These are phyloP conservation scores for Palythoa grandiflora DNA, from an alignment of 92 coral and sea anemone genomes.

Conservation along the genomic window DNA sequence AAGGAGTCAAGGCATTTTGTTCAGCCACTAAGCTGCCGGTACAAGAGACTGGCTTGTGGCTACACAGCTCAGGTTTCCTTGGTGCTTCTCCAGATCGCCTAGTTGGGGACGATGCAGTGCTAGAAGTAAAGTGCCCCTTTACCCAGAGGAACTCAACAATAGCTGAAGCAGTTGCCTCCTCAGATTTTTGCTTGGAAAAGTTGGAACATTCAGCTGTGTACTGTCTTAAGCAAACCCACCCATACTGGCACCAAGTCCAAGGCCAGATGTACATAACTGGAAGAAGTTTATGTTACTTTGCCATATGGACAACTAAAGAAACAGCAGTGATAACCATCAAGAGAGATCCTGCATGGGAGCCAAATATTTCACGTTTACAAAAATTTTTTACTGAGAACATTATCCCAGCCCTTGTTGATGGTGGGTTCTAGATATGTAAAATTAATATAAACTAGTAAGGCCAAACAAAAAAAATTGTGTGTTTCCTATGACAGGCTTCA, in stretches of 20 bases:
- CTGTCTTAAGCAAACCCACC: conserved; percentile 46
- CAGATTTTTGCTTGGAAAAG: conserved; percentile 9
- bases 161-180: conserved; percentile 55
- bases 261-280: conserved; percentile 59
- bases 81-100: conserved; percentile 71
- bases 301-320: conserved; percentile 65
- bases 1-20: conserved; percentile 29
- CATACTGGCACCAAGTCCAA: conserved; percentile 69
- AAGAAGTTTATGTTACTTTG: conserved; percentile 69
- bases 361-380: conserved; percentile 37
- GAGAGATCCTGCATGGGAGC: conserved; percentile 62
- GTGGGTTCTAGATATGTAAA: conserved; percentile 11
- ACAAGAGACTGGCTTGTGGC: conserved; percentile 62
- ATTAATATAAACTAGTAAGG: not conserved
- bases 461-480: too few relatives aligned
- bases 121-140: conserved; percentile 63
- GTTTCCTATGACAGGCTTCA: too few relatives aligned
- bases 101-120: conserved; percentile 51
- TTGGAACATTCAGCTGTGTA: conserved; percentile 18
- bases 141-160: conserved; percentile 55
- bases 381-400: conserved; percentile 17
- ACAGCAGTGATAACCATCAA: conserved; percentile 54
- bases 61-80: conserved; percentile 47
- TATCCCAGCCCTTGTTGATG: conserved; percentile 24
- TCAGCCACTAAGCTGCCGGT: conserved; percentile 39